These are phyloP conservation scores for Dicyrtoma fusca DNA, from an alignment of 2,888 invertebrate genomes.

Conservation along the genomic window DNA sequence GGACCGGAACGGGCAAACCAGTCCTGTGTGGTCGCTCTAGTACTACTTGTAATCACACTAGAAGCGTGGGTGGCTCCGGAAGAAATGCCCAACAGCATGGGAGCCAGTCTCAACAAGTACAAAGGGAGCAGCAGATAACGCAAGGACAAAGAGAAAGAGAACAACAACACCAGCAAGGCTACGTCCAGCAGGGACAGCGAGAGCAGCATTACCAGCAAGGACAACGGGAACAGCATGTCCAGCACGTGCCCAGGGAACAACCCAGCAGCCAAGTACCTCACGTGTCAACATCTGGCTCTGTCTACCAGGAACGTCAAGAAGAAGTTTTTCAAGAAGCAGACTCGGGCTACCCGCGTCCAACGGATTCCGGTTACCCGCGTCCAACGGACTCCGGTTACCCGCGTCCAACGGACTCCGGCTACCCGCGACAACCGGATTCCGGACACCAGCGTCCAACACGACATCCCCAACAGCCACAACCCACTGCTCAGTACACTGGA, in stretches of 20 bases:
- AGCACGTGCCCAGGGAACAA: too few relatives aligned
- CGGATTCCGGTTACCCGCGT: too few relatives aligned
- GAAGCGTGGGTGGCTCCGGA: not conserved
- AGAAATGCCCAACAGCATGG: not conserved
- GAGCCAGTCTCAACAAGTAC: not conserved
- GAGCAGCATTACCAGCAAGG: not conserved
- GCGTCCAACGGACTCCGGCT: too few relatives aligned
- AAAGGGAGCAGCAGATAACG: not conserved
- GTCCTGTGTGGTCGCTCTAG: not conserved
- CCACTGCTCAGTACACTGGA: too few relatives aligned
- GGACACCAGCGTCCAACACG: too few relatives aligned
- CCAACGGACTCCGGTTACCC: too few relatives aligned
- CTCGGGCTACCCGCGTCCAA: not conserved
- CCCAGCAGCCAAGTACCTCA: too few relatives aligned
- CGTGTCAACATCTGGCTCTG: too few relatives aligned
- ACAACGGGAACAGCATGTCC: not conserved
- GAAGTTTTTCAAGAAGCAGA: not conserved
- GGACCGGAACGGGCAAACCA: not conserved
- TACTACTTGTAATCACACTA: slow-evolving; percentile 2
- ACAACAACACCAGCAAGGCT: slow-evolving; percentile 1
- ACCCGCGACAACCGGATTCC: not conserved
- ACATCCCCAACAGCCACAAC: not conserved
- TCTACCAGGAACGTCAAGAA: not conserved
- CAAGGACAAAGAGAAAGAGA: not conserved
- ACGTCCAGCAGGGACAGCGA: not conserved